Evolutionary conservation across 23 tunicate species (phyloP).

Genomic region (Ascidia mentula): DNA sequence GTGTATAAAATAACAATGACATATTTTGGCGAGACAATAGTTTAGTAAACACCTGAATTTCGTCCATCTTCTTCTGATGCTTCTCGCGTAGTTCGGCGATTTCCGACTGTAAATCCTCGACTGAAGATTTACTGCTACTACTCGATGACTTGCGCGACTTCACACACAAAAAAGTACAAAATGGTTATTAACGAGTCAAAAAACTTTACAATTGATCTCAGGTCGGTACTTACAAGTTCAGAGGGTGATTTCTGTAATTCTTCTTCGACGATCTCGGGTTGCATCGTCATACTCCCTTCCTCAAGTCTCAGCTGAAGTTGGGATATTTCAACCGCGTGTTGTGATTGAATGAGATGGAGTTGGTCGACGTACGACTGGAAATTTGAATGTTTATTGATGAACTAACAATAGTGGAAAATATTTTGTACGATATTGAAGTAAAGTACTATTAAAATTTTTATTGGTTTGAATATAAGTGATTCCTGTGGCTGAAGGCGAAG

Average conservation of each 20-base stretch:
- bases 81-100: slow-evolving; percentile 47
- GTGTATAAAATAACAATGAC: too few species aligned
- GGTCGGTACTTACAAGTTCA: not conserved
- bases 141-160: slow-evolving; percentile 20
- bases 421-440: too few species aligned
- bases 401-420: too few species aligned
- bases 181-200: too few species aligned
- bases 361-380: slow-evolving; percentile 16
- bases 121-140: slow-evolving; percentile 13
- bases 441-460: too few species aligned
- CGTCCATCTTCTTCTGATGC: slow-evolving; percentile 72
- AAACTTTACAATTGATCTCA: not conserved
- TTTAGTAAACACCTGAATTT: slow-evolving; percentile 60
- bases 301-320: not conserved
- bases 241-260: not conserved
- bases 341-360: not conserved
- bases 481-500: too few species aligned
- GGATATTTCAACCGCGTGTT: slow-evolving; percentile 17
- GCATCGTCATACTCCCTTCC: not conserved
- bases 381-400: not conserved
- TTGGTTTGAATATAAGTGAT: too few species aligned
- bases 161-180: not conserved
- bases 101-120: slow-evolving; percentile 1
- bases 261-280: slow-evolving; percentile 11
- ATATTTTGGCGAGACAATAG: too few species aligned